phyloP scores from a whole-genome alignment of 2,113 vertebrate species.

The Mola mola region DNA sequence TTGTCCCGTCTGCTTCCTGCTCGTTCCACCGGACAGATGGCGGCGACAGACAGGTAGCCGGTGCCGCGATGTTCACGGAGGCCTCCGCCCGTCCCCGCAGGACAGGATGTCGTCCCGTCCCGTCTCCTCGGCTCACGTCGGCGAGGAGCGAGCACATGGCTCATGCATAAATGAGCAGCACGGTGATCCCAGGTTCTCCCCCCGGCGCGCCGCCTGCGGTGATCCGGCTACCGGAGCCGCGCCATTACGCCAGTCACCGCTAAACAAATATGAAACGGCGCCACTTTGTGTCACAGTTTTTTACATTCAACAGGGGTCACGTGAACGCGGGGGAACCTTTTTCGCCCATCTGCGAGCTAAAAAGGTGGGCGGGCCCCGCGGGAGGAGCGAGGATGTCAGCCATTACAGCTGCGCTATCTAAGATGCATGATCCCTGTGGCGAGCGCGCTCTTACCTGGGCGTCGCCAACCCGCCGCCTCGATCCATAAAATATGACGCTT shows the following conservation, averaged over 20 bases:
- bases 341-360: slow-evolving; percentile 74
- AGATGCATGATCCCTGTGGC: slow-evolving; percentile 53
- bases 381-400: slow-evolving; percentile 56
- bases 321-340: slow-evolving; percentile 56
- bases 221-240: slow-evolving; percentile 59
- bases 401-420: slow-evolving; percentile 63
- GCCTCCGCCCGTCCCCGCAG: slow-evolving; percentile 28
- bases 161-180: slow-evolving; percentile 82
- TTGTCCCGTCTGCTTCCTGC: slow-evolving; percentile 16
- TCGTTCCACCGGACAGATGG: slow-evolving; percentile 58
- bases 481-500: slow-evolving; percentile 58
- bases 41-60: slow-evolving; percentile 64
- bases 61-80: slow-evolving; percentile 29
- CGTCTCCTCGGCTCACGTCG: slow-evolving; percentile 60
- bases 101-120: slow-evolving; percentile 47
- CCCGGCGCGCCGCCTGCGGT: slow-evolving; percentile 62
- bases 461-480: slow-evolving; percentile 23
- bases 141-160: slow-evolving; percentile 76
- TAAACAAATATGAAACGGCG: slow-evolving; percentile 80
- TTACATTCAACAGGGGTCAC: slow-evolving; percentile 78
- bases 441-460: slow-evolving; percentile 69
- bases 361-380: slow-evolving; percentile 67
- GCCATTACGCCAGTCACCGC: slow-evolving; percentile 72
- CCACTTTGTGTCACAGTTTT: slow-evolving; percentile 83
- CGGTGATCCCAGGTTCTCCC: slow-evolving; percentile 80